These are phyloP conservation scores for Brachionus plicatilis DNA, from an alignment of 1,140 invertebrate species.

Conservation along the genomic window DNA sequence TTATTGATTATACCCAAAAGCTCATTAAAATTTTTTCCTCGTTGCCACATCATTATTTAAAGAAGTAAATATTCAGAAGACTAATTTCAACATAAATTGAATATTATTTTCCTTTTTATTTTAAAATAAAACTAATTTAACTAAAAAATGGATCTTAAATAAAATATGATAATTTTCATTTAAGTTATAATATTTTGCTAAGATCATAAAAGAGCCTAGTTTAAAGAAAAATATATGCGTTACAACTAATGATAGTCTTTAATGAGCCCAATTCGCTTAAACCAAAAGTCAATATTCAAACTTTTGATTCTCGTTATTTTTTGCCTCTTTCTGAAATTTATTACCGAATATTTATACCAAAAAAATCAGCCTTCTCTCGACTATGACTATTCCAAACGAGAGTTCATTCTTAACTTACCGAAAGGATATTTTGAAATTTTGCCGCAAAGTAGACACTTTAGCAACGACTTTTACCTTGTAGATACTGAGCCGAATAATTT, in stretches of 20 bases:
- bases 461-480: background rate
- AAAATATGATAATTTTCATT: background rate
- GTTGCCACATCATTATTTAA: background rate
- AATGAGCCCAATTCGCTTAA: conserved; percentile 17
- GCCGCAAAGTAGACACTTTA: background rate
- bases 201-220: background rate
- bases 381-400: background rate
- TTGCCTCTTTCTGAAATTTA: background rate
- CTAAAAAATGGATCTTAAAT: background rate
- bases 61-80: background rate
- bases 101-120: background rate
- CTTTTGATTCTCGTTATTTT: background rate
- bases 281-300: background rate
- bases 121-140: background rate
- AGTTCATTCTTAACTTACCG: background rate
- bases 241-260: background rate
- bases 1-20: too few relatives aligned
- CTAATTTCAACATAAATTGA: background rate
- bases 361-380: background rate
- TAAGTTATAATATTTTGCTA: background rate
- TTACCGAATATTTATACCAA: background rate
- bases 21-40: background rate
- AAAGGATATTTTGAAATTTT: background rate
- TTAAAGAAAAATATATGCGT: background rate
- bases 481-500: background rate